A percentile compares a stretch with the other conserved stretches of the same genome.
phyloP scores from a whole-genome alignment of 2,113 vertebrate genomes.

The Plotosus lineatus region DNA sequence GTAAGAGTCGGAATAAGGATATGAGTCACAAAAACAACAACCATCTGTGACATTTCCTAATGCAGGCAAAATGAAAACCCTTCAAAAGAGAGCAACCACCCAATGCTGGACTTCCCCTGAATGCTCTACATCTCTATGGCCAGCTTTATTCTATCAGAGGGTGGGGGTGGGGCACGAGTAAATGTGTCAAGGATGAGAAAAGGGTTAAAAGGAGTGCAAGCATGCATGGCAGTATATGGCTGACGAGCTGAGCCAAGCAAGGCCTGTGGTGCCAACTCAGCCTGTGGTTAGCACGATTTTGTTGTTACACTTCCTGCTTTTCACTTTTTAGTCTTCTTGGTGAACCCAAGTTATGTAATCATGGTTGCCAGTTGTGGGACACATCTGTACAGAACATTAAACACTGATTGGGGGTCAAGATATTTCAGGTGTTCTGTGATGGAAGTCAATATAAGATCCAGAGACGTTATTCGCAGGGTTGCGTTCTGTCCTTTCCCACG shows the following conservation, averaged over 20 bases:
- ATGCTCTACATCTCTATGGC: conserved; percentile 25
- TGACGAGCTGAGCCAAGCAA: conserved; percentile 20
- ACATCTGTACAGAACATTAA: neutral
- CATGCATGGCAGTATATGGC: conserved; percentile 37
- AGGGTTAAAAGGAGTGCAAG: neutral
- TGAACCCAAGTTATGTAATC: neutral
- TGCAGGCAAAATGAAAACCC: neutral
- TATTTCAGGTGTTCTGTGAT: neutral
- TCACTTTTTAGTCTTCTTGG: neutral
- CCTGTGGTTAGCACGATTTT: neutral
- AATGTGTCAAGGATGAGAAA: conserved; percentile 54
- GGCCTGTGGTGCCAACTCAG: conserved; percentile 24
- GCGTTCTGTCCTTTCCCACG: no score
- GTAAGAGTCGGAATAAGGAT: neutral
- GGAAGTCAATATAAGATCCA: no score
- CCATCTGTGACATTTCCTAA: neutral
- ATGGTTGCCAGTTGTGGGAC: neutral
- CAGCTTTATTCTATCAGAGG: conserved; percentile 29
- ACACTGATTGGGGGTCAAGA: neutral
- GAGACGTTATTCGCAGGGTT: no score
- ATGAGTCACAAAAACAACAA: neutral
- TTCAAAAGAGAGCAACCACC: neutral
- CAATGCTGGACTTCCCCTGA: neutral
- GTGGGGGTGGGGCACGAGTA: no score
- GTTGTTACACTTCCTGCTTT: conserved; percentile 18